These are phyloP conservation scores for Sycobia sp. DNA, from an alignment of 1,140 invertebrate genomes.

Conservation along the genomic window DNA sequence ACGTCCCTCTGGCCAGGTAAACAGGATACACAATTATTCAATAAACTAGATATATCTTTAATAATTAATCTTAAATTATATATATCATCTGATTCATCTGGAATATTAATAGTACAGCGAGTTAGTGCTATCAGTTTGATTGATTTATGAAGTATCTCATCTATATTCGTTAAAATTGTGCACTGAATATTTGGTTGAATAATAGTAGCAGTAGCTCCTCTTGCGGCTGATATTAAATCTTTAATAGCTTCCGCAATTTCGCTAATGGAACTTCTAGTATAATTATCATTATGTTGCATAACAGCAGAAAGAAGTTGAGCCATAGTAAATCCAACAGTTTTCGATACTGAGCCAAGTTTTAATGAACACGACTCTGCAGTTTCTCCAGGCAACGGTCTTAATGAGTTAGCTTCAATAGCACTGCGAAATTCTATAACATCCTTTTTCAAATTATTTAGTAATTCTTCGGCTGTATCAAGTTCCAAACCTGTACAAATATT, in stretches of 20 bases:
- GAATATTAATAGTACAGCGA: slow-evolving; percentile 68
- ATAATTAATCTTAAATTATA: slow-evolving; percentile 68
- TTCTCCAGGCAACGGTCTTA: slow-evolving; percentile 86
- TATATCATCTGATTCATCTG: slow-evolving; percentile 66
- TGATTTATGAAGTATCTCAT: slow-evolving; percentile 80
- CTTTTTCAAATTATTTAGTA: slow-evolving; percentile 78
- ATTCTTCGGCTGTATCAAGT: slow-evolving; percentile 80
- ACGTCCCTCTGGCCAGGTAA: slow-evolving; percentile 89
- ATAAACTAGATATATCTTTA: slow-evolving; percentile 67
- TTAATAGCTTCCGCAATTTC: slow-evolving; percentile 79
- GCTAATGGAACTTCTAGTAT: slow-evolving; percentile 80
- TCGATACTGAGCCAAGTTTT: slow-evolving; percentile 72
- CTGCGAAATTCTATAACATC: slow-evolving; percentile 82
- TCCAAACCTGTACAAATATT: slow-evolving; percentile 89
- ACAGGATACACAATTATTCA: slow-evolving; percentile 76
- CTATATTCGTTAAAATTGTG: slow-evolving; percentile 74
- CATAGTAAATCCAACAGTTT: slow-evolving; percentile 69
- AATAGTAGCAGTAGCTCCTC: slow-evolving; percentile 73
- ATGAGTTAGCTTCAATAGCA: slow-evolving; percentile 71
- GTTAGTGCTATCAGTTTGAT: slow-evolving; percentile 80
- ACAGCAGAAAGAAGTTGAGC: slow-evolving; percentile 86
- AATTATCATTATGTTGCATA: slow-evolving; percentile 81
- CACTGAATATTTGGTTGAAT: slow-evolving; percentile 68
- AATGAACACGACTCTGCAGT: slow-evolving; percentile 77
- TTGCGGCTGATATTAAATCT: slow-evolving; percentile 72